phyloP scores from a whole-genome alignment of 1,140 invertebrate species.

The Chironomus striatipennis region DNA sequence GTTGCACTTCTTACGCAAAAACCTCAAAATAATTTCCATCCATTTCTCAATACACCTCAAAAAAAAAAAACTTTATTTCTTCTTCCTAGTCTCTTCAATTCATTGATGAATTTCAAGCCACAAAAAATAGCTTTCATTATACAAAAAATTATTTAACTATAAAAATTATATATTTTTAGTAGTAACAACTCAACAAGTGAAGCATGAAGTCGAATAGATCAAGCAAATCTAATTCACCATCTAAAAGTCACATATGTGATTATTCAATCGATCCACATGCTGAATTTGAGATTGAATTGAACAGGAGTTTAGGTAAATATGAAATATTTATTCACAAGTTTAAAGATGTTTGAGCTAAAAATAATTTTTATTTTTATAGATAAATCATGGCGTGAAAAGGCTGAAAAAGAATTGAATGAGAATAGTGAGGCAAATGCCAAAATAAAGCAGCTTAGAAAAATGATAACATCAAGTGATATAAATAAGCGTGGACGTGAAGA shows the following conservation, averaged over 20 bases:
- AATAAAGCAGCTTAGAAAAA: neutral
- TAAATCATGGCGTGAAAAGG: conserved; percentile 18
- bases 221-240: neutral
- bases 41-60: no score
- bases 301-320: conserved; percentile 7
- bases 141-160: neutral
- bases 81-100: no score
- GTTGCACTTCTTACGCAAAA: no score
- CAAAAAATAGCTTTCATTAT: neutral
- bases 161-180: neutral
- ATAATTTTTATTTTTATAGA: neutral
- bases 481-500: conserved; percentile 30
- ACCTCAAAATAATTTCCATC: no score
- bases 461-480: neutral
- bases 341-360: neutral
- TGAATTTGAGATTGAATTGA: neutral
- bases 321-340: neutral
- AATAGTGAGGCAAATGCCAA: neutral
- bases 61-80: no score
- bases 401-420: conserved; percentile 9
- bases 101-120: no score
- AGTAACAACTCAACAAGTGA: neutral
- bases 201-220: neutral
- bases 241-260: neutral
- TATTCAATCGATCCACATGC: conserved; percentile 13